Percentiles rank a stretch among this genome's conserved stretches.
These are phyloP conservation scores for Pocillopora grandis DNA, from an alignment of 92 coral and sea anemone genomes.

Conservation along the genomic window DNA sequence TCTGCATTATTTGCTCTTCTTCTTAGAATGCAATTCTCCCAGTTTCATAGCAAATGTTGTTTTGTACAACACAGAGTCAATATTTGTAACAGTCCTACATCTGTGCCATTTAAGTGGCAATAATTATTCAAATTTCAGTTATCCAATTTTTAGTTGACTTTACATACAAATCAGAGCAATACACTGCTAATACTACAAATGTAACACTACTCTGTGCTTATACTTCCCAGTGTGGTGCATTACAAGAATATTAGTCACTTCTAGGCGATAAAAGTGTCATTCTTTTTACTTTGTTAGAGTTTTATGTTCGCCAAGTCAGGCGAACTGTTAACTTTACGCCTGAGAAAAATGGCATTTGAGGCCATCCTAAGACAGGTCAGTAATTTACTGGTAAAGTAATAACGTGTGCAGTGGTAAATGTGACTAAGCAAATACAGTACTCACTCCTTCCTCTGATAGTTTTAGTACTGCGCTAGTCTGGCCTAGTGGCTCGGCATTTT, in stretches of 20 bases:
- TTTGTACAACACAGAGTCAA: no score
- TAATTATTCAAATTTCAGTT: neutral
- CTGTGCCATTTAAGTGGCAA: neutral
- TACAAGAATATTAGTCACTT: neutral
- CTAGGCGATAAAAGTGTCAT: neutral
- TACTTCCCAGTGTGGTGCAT: no score
- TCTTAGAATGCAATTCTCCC: neutral
- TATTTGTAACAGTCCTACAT: no score
- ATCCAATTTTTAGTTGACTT: no score
- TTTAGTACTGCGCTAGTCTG: no score
- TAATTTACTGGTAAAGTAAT: neutral
- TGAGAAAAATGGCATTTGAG: constrained; percentile 74
- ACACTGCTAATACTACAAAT: no score
- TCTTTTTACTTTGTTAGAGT: constrained; percentile 41
- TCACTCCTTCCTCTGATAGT: neutral
- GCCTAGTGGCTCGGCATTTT: no score
- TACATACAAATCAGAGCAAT: no score
- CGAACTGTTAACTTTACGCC: constrained; percentile 77
- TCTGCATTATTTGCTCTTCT: neutral
- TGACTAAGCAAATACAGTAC: neutral
- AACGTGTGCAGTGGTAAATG: neutral
- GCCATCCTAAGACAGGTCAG: constrained; percentile 79
- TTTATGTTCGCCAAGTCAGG: constrained; percentile 84
- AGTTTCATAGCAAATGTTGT: neutral
- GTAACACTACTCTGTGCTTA: no score